Evolutionary conservation across 2,113 vertebrate species (phyloP), one percentile per base, ranked within the genome.

Genomic region (Hippocampus abdominalis): DNA sequence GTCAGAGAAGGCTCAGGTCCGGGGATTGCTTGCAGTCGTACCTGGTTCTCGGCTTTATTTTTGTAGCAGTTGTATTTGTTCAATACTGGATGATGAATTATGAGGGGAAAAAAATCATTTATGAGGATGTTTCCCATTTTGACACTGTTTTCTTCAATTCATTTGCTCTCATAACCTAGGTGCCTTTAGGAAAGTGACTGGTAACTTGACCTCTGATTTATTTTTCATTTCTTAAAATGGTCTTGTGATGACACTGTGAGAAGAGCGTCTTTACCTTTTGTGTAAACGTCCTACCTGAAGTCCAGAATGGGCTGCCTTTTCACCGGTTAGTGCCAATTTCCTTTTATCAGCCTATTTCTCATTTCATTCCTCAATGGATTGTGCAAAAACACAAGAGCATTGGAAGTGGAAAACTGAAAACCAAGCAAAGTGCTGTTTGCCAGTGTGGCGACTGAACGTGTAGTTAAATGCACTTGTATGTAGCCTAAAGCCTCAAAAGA

Each of bases 311-410:
- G 86, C 87, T 86, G 91, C 91, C 91, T 92, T 92, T 86, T 87
- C 69, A 91, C 89, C 91, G 85, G 87, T 84, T 66, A 87, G 91
- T 93, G 91, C 92, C 92, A 87, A 66, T 80, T 85, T 77, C 70
- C 73, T 83, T 78, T 36, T 84, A 75, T 75, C 48, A 72, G 70
- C 64, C 49, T 82, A 77, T 74, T 81, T 82, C 73, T 70, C 83
- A 79, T 91, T 92, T 88, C 80, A 73, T 79, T 71, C 78, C 80
- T 48, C 66, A 48, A 72, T 86, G 83, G 69, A 89, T 89, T 84
- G 81, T 87, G 85, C 59, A 71, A 79, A 83, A 69, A 77, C 68
- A 81, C 75, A 66, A 46, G 69, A 81, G 77, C 71, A 70, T 88
- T 87, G 71, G 74, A 82, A 81, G 76, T 60, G 71, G 77, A 77